Evolutionary conservation across 2,113 vertebrate species (phyloP).

Genomic region (Tragelaphus buxtoni): DNA sequence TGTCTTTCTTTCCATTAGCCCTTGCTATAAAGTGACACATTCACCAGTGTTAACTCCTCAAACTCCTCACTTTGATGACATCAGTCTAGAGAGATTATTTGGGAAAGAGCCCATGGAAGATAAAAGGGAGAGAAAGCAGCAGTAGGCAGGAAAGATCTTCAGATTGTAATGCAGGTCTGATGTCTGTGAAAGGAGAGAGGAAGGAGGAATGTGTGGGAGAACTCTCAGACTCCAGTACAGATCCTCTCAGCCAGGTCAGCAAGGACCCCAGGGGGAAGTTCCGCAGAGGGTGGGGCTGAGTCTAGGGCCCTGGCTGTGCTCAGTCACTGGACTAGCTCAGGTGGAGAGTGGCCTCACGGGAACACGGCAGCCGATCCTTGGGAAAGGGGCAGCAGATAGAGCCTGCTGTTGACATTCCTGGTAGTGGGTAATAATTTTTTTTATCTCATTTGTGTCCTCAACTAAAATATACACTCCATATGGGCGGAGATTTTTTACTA

Average conservation of each 20-base stretch:
- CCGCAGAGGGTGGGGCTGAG: background rate
- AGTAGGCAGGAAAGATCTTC: background rate
- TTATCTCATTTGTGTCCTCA: background rate
- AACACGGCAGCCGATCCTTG: background rate
- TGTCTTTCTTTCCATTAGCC: background rate
- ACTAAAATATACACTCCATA: background rate
- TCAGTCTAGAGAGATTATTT: background rate
- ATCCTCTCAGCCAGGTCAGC: background rate
- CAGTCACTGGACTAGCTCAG: background rate
- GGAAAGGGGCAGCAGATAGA: background rate
- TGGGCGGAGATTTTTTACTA: background rate
- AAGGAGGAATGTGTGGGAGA: background rate
- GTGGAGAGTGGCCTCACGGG: background rate
- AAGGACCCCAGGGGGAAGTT: background rate
- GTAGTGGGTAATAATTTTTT: background rate
- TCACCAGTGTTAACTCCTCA: background rate
- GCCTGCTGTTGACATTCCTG: background rate
- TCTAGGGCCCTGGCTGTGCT: rapidly evolving
- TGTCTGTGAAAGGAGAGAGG: background rate
- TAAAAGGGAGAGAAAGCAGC: background rate
- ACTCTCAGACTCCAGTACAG: background rate
- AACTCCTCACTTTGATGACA: background rate
- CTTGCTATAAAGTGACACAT: background rate
- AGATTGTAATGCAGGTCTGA: background rate
- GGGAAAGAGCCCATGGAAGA: background rate